Conservation (phyloP, 1,140 invertebrate genomes). For the Bombus huntii region DNA sequence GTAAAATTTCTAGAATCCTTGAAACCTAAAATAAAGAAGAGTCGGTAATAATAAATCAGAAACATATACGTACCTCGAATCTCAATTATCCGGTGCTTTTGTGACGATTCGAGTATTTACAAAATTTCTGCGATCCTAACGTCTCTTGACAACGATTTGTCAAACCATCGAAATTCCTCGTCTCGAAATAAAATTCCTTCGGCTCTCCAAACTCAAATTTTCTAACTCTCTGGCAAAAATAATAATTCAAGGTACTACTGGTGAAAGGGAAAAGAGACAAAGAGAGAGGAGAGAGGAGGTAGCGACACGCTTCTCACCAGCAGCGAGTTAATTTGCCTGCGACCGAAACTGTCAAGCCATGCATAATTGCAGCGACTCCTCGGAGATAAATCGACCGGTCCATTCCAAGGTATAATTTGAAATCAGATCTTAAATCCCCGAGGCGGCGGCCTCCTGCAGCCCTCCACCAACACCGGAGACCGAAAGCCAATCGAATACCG, state of each 20-base stretch:
- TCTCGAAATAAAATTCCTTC: background rate
- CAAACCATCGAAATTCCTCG: background rate
- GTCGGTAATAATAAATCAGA: background rate
- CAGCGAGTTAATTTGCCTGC: constrained; percentile 28
- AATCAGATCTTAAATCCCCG: constrained; percentile 58
- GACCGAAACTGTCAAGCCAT: constrained; percentile 10
- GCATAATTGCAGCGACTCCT: constrained; percentile 40
- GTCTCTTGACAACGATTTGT: background rate
- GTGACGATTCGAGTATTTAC: rapidly evolving
- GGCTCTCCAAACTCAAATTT: too few relatives aligned
- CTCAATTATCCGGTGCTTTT: background rate
- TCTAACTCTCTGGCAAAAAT: background rate
- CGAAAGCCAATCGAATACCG: constrained; percentile 63
- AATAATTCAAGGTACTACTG: background rate
- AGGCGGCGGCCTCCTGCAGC: constrained; percentile 39
- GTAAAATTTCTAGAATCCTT: background rate
- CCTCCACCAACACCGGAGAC: constrained; percentile 39
- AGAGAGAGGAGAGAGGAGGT: background rate
- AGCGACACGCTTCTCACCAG: background rate
- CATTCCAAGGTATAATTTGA: constrained; percentile 62
- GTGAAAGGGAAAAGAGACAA: background rate
- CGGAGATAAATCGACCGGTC: constrained; percentile 48
- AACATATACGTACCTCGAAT: too few relatives aligned
- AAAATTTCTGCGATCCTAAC: background rate
- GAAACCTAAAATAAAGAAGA: background rate